Base-by-base conservation (phyloP, 1,140 invertebrate genomes). In the Centruroides sculpturatus region DNA sequence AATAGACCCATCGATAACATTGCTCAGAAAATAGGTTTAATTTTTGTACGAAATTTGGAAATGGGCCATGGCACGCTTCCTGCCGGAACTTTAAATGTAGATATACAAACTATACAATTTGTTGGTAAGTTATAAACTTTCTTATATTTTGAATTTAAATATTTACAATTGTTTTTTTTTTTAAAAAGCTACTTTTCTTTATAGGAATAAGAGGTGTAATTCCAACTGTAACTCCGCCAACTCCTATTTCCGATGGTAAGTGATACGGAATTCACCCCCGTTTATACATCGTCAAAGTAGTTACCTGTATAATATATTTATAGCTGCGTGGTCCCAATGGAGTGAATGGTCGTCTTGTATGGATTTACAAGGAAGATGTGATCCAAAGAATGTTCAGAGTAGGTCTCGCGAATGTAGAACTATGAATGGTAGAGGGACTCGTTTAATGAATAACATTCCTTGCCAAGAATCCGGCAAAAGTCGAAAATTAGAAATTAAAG, bases 81-180 rank as follows among this genome's bases (percentile, higher is more conserved):
- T 2, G 59, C 62, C 3, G 65, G 65, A 54, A 61, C 52, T 36
- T 56, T 66, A n/a, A 56, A 63, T 23, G 53, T 66, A 3, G 65
- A 66, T 54, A 64, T 66, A 9, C 59, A 55, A 35, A 58, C 65
- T 10, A 65, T 66, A n/a, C 50, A 57, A 56, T 66, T 66, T 41
- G 52, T 59, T 35, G 65, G 65, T 66, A 55, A 54, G 47, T 23
- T 23, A 23, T 23, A 35, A 23, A 46, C 12, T 34, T 23, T 47
- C n/a, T 49, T 35, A 53, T 53, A 23, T 53, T 53, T 35, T 35
- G 35, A 6, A 53, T 35, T 53, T 23, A 53, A 23, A 53, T 35
- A 34, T 35, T 34, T 53, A 5, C 3, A 5, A 34, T 23, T 53
- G 7, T 36, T 53, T 6, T 53, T 36, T 8, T n/a, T n/a, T n/a